Evolutionary conservation across 2,113 vertebrate species (phyloP), one percentile per base, ranked within the genome.

Genomic region (Proteles cristata): DNA sequence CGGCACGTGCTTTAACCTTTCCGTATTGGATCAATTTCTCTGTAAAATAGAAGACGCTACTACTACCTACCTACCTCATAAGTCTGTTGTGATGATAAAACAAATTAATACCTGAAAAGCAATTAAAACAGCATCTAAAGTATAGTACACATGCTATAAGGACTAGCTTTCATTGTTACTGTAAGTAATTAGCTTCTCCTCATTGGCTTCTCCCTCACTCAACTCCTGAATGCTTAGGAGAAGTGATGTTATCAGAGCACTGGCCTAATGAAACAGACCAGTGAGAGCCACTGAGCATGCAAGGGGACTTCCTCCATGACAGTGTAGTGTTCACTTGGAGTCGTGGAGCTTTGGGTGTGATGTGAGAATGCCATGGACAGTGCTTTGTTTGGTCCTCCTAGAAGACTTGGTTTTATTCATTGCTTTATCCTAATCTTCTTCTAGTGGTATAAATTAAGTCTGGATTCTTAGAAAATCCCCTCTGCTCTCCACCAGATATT

Each of bases 391-490:
- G 31, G 7, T 65, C 23, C 35, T 90, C 28, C 21, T n/a, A 50
- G 88, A 92, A 58, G 58, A 77, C 7, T 85, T 94, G 8, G 7
- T 86, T 71, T 86, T 73, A 68, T 74, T 79, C 16, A 73, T 73
- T 7, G 93, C 39, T 95, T 94, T 63, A 69, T 74, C 77, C 7
- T 84, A 53, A 28, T 76, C n/a, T 86, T 84, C n/a, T 79, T 83
- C 61, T 16, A 66, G 48, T 86, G 39, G 31, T 63, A 31, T 53
- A 88, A 83, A 93, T 85, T 48, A 81, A 92, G 3, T 31, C 58
- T 93, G 10, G 12, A 84, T 81, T 93, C n/a, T 89, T 61, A 93
- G 79, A 43, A 86, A 95, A 74, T 74, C 21, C 10, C 19, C 17
- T 17, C 16, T 74, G 15, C 8, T 16, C 25, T 71, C 25, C 10